These are phyloP conservation scores for Vanessa atalanta DNA, from an alignment of 1,140 invertebrate genomes.

Conservation along the genomic window DNA sequence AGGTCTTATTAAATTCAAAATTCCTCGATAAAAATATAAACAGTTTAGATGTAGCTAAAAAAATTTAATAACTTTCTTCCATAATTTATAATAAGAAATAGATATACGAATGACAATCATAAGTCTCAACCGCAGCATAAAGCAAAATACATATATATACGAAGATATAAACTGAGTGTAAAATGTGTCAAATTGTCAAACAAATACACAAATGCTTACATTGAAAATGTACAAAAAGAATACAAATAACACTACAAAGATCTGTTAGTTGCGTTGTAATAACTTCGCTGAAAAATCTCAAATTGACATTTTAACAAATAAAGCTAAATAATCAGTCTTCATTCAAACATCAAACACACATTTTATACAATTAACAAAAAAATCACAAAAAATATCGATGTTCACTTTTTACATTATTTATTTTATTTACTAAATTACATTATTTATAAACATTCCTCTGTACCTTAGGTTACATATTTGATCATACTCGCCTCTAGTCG, in stretches of 20 bases:
- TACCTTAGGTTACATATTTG: background rate
- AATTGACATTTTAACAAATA: constrained; percentile 27
- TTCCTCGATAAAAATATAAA: background rate
- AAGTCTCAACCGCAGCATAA: constrained; percentile 3
- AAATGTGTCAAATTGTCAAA: background rate
- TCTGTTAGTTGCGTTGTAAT: constrained; percentile 32
- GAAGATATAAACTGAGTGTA: constrained; percentile 11
- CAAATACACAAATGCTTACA: background rate
- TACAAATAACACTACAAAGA: constrained; percentile 24
- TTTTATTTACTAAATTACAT: background rate
- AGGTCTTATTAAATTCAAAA: too few relatives aligned
- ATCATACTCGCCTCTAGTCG: constrained; percentile 10
- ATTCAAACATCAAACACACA: constrained; percentile 36
- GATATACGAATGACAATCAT: background rate
- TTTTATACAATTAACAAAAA: constrained; percentile 15
- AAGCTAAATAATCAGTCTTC: constrained; percentile 44
- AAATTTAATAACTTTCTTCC: background rate
- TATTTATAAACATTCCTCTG: constrained; percentile 3
- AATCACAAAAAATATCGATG: constrained; percentile 7
- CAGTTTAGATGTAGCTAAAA: background rate
- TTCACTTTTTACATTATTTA: background rate
- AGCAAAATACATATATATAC: constrained; percentile 6
- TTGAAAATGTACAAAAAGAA: background rate
- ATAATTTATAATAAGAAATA: constrained; percentile 16
- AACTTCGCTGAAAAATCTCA: constrained; percentile 23